Evolutionary conservation across 2,888 invertebrate species (phyloP).

Genomic region (Conomelus anceps): DNA sequence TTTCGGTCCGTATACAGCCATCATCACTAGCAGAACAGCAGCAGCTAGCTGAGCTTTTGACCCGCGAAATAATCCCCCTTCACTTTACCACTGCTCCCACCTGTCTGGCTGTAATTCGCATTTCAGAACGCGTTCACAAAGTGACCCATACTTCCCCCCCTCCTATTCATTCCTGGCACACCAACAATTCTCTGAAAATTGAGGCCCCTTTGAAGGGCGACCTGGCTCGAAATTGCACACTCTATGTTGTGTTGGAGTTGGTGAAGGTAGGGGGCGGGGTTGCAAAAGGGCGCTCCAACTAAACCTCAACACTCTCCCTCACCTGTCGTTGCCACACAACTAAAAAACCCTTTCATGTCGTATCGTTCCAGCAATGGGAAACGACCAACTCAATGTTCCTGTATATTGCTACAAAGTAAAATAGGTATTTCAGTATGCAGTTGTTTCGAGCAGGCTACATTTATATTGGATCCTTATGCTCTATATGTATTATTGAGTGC

Average conservation of each 20-base stretch:
- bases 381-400: neutral
- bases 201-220: neutral
- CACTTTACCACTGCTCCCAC: neutral
- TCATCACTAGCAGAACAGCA: no score
- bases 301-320: neutral
- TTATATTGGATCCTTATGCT: constrained; percentile 24
- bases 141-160: neutral
- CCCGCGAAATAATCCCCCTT: neutral
- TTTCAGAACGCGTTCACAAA: neutral
- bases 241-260: neutral
- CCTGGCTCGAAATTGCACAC: neutral
- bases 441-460: neutral
- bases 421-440: neutral
- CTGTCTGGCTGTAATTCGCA: neutral
- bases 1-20: neutral
- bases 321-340: neutral
- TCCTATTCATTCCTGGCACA: neutral
- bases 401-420: neutral
- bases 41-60: neutral
- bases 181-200: neutral
- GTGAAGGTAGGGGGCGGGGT: constrained; percentile 25
- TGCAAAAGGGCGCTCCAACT: constrained; percentile 21
- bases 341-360: neutral
- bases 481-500: no score
- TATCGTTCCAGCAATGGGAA: neutral